phyloP scores from a whole-genome alignment of 2,888 invertebrate species.

The Nebria brevicollis region DNA sequence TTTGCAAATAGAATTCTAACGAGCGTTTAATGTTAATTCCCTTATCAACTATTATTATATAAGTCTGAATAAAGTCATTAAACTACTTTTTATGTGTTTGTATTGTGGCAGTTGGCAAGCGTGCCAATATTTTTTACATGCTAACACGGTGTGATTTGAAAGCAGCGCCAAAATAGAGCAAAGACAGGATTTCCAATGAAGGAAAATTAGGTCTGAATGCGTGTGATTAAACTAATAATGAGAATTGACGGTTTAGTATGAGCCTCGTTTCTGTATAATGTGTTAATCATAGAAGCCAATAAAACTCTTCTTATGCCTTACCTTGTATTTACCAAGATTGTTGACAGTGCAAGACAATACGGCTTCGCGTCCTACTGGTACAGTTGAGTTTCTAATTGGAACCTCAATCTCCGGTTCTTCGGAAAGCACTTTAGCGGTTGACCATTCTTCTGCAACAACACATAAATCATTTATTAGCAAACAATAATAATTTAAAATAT shows the following conservation, averaged over 20 bases:
- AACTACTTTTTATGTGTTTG: neutral
- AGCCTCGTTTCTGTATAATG: constrained; percentile 49
- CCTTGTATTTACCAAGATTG: constrained; percentile 73
- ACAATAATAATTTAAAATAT: neutral
- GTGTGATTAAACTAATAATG: too few relatives aligned
- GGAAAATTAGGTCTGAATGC: too few relatives aligned
- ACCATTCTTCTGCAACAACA: constrained; percentile 67
- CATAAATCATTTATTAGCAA: neutral
- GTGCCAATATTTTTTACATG: too few relatives aligned
- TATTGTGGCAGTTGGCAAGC: neutral
- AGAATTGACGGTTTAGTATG: too few relatives aligned
- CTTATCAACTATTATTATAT: neutral
- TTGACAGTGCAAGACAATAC: constrained; percentile 72
- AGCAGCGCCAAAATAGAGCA: too few relatives aligned
- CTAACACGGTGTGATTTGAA: too few relatives aligned
- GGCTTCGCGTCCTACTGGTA: constrained; percentile 73
- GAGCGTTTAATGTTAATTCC: neutral
- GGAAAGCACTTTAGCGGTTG: constrained; percentile 67
- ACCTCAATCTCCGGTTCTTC: constrained; percentile 71
- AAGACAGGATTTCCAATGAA: too few relatives aligned
- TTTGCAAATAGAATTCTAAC: neutral
- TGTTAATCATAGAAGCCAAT: constrained; percentile 60
- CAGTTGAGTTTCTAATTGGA: constrained; percentile 72
- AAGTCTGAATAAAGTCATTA: neutral
- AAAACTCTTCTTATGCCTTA: constrained; percentile 54